Evolutionary conservation across 2,888 invertebrate genomes (phyloP).

Genomic region (Drosophila meridiana): DNA sequence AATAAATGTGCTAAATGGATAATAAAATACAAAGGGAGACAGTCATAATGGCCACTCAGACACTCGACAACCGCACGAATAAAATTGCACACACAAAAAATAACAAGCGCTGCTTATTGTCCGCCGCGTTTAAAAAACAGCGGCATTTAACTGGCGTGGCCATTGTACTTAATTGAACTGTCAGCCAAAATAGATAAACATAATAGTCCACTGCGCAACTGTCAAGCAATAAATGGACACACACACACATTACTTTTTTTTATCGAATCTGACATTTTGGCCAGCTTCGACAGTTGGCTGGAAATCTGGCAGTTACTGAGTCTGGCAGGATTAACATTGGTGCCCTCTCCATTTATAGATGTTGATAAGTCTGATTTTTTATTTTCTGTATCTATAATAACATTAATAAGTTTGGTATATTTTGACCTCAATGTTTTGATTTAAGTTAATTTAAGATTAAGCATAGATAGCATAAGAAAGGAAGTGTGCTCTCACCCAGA

Average conservation of each 20-base stretch:
- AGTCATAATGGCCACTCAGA: constrained; percentile 73
- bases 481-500: no score
- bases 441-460: background rate
- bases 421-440: background rate
- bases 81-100: constrained; percentile 44
- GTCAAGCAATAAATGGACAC: constrained; percentile 32
- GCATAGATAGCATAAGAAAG: no score
- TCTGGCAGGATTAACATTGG: background rate
- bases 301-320: background rate
- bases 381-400: no score
- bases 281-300: background rate
- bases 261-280: constrained; percentile 35
- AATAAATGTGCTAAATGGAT: constrained; percentile 81
- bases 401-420: no score
- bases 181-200: constrained; percentile 68
- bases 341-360: background rate
- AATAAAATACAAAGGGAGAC: constrained; percentile 76
- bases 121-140: constrained; percentile 64
- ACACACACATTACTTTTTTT: constrained; percentile 17
- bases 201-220: constrained; percentile 41
- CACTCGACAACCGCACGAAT: constrained; percentile 52
- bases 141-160: constrained; percentile 76
- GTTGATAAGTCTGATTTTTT: no score
- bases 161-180: constrained; percentile 79
- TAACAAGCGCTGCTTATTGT: constrained; percentile 25